These are phyloP conservation scores for Himantopus leucocephalus DNA, from an alignment of 2,113 vertebrate genomes.

Conservation along the genomic window DNA sequence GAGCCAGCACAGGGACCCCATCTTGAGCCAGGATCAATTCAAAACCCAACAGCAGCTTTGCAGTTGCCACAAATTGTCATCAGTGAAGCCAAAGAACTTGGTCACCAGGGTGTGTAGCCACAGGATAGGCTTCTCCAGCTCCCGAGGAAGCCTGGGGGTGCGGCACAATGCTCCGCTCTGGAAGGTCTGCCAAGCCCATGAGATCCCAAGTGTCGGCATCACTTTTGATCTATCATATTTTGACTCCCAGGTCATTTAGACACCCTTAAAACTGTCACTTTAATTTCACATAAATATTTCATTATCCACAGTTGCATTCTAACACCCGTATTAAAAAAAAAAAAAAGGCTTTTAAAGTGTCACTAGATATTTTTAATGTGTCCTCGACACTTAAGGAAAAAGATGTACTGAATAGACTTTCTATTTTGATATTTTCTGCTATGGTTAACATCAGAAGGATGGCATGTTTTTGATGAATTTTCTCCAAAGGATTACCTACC, in stretches of 20 bases:
- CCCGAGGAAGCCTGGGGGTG: neutral
- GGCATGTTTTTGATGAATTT: slow-evolving; percentile 4
- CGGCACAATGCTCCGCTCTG: rapidly evolving
- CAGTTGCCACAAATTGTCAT: neutral
- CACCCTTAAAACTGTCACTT: neutral
- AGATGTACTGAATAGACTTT: neutral
- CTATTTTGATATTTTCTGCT: slow-evolving; percentile 3
- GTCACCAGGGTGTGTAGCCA: neutral
- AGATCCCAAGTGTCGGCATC: neutral
- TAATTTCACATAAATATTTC: neutral
- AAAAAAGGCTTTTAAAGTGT: neutral
- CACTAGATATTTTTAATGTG: neutral
- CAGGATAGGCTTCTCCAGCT: neutral
- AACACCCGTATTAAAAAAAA: neutral
- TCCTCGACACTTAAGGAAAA: neutral
- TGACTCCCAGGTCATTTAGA: neutral
- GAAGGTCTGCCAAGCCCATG: neutral
- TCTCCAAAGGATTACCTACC: slow-evolving; percentile 13
- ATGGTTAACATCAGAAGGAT: slow-evolving; percentile 5
- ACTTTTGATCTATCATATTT: neutral
- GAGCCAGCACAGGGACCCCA: neutral
- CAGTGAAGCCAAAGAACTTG: neutral
- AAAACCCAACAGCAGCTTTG: neutral
- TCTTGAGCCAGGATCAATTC: neutral
- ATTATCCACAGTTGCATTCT: neutral